phyloP scores from a whole-genome alignment of 2,888 invertebrate species.

The Eilema caniola region DNA sequence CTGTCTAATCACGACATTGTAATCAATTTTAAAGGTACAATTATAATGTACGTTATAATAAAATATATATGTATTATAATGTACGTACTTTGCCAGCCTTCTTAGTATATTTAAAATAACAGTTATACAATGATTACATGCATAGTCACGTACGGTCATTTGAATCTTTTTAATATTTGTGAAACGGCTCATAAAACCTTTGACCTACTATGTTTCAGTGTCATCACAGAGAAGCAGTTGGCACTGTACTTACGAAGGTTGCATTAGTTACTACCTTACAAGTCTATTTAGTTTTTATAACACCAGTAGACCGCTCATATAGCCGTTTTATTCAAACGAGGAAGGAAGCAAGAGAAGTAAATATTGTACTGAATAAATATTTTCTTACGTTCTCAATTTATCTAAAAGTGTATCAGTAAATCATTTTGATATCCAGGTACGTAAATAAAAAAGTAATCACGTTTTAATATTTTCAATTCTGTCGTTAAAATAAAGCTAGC shows the following conservation, averaged over 20 bases:
- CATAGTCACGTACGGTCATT: constrained; percentile 26
- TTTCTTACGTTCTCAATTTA: constrained; percentile 17
- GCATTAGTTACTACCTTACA: constrained; percentile 59
- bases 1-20: background rate
- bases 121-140: constrained; percentile 18
- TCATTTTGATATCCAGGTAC: constrained; percentile 36
- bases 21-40: background rate
- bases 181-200: constrained; percentile 27
- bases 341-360: constrained; percentile 30
- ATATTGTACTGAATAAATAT: constrained; percentile 6
- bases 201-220: constrained; percentile 36
- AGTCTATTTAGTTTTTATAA: constrained; percentile 65
- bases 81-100: background rate
- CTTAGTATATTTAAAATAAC: constrained; percentile 8
- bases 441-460: constrained; percentile 37
- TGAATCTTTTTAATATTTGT: constrained; percentile 19
- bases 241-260: constrained; percentile 55
- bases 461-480: constrained; percentile 32
- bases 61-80: background rate
- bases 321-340: constrained; percentile 52
- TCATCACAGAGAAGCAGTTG: constrained; percentile 55
- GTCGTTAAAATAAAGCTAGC: constrained; percentile 19
- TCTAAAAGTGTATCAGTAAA: constrained; percentile 30
- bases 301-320: constrained; percentile 58
- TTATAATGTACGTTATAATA: too few relatives aligned